These are phyloP conservation scores for Trematomus bernacchii DNA, from an alignment of 2,797 vertebrate genomes.

Conservation along the genomic window DNA sequence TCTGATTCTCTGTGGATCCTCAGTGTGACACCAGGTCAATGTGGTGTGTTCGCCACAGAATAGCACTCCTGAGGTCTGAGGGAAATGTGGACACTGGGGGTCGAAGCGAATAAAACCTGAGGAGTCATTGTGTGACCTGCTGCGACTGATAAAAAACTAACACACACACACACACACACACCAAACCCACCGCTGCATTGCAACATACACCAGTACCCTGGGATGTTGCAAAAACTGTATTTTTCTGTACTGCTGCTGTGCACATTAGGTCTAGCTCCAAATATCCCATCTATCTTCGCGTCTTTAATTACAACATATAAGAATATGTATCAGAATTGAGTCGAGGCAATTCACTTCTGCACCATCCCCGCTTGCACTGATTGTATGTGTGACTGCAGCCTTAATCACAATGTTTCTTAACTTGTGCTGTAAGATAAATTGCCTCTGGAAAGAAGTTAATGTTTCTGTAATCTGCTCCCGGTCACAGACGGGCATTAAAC, in stretches of 20 bases:
- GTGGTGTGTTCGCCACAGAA: not conserved
- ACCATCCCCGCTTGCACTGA: conserved; percentile 23
- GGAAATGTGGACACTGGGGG: conserved; percentile 27
- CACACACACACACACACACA: conserved; percentile 16
- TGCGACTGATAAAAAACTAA: conserved; percentile 46
- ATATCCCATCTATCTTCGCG: conserved; percentile 24
- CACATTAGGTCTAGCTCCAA: conserved; percentile 14
- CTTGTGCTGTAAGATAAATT: conserved; percentile 50
- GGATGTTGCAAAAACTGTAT: conserved; percentile 8
- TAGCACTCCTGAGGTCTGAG: conserved; percentile 18
- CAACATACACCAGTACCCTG: not conserved
- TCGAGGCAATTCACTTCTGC: conserved; percentile 32
- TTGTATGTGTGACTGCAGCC: conserved; percentile 38
- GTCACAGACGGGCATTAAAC: conserved; percentile 35
- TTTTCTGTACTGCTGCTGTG: not conserved
- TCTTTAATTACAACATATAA: conserved; percentile 39
- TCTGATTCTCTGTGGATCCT: conserved; percentile 30
- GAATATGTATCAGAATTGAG: conserved; percentile 34
- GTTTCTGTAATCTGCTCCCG: conserved; percentile 53
- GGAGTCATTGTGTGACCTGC: conserved; percentile 29
- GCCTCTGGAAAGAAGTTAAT: conserved; percentile 41
- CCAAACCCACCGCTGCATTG: conserved; percentile 2
- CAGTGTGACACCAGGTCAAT: conserved; percentile 30
- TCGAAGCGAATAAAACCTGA: conserved; percentile 43
- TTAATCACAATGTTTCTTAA: conserved; percentile 49